phyloP scores from a whole-genome alignment of 2,797 vertebrate genomes.

The Ispidina picta region DNA sequence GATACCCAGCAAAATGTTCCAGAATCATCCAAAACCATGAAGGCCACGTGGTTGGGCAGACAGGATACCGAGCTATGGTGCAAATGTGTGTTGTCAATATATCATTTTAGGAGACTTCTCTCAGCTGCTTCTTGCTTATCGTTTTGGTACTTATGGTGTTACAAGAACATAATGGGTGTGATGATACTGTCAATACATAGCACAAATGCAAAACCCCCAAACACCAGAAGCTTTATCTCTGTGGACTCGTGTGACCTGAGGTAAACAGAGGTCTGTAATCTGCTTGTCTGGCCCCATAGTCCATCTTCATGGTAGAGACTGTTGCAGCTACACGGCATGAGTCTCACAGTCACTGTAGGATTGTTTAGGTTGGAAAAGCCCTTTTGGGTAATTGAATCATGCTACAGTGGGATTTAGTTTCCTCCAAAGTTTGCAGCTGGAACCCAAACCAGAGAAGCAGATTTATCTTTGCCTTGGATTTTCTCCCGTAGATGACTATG shows the following conservation, averaged over 20 bases:
- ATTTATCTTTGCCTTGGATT: not conserved
- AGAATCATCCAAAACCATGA: not conserved
- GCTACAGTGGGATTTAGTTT: not conserved
- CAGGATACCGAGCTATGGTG: not conserved
- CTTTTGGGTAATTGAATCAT: not conserved
- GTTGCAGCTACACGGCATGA: not conserved
- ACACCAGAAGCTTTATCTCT: not conserved
- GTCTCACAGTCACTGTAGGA: not conserved
- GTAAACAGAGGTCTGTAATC: not conserved
- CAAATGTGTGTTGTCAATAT: not conserved
- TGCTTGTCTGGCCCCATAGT: not conserved
- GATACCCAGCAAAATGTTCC: not conserved
- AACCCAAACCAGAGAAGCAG: not conserved
- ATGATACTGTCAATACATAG: not conserved
- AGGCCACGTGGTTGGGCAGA: not conserved
- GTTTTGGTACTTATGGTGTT: not conserved
- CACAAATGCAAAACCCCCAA: not conserved
- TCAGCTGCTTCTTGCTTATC: not conserved
- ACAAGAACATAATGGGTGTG: not conserved
- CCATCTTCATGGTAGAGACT: not conserved
- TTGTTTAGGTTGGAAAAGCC: not conserved
- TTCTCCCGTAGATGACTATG: not conserved
- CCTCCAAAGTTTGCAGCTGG: not conserved
- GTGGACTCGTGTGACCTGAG: not conserved
- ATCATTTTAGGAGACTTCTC: conserved; percentile 10